These are phyloP conservation scores for Capitulum mitella DNA, from an alignment of 2,888 invertebrate genomes.

Conservation along the genomic window DNA sequence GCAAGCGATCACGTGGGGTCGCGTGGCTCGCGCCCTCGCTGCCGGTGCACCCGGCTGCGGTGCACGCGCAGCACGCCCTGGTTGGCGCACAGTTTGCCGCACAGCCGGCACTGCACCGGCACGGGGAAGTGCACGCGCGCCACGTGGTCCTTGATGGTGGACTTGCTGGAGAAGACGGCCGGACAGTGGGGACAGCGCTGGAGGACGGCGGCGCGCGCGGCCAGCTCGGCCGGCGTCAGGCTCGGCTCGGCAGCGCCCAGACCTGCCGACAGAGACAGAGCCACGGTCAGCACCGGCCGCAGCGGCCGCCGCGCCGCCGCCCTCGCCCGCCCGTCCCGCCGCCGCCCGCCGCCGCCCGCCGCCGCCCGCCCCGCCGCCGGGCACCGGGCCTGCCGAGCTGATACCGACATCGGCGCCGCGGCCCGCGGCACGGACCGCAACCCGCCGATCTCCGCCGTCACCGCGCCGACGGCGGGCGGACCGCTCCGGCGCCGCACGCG, in stretches of 20 bases:
- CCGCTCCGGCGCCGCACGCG: too few relatives aligned
- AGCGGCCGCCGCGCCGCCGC: background rate
- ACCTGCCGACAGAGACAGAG: background rate
- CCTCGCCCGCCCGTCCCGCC: too few relatives aligned
- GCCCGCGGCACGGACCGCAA: too few relatives aligned
- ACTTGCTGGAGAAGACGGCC: conserved; percentile 24
- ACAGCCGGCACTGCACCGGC: background rate
- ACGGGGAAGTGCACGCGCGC: conserved; percentile 20
- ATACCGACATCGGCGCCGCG: too few relatives aligned
- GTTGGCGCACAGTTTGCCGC: conserved; percentile 20
- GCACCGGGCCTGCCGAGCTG: too few relatives aligned
- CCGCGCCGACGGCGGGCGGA: too few relatives aligned
- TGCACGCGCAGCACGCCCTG: conserved; percentile 24
- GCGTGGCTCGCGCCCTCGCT: background rate
- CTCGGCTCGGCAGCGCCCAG: background rate
- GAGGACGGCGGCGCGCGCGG: background rate
- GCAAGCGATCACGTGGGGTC: background rate
- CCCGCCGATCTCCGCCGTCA: too few relatives aligned
- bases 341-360: too few relatives aligned
- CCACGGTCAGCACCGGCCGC: background rate
- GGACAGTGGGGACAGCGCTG: conserved; percentile 14
- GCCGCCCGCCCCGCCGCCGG: too few relatives aligned
- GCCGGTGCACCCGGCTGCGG: conserved; percentile 21
- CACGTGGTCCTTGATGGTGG: conserved; percentile 23
- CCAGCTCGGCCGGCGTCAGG: background rate